phyloP scores from a whole-genome alignment of 2,888 invertebrate genomes.

The Drosophila subsilvestris region DNA sequence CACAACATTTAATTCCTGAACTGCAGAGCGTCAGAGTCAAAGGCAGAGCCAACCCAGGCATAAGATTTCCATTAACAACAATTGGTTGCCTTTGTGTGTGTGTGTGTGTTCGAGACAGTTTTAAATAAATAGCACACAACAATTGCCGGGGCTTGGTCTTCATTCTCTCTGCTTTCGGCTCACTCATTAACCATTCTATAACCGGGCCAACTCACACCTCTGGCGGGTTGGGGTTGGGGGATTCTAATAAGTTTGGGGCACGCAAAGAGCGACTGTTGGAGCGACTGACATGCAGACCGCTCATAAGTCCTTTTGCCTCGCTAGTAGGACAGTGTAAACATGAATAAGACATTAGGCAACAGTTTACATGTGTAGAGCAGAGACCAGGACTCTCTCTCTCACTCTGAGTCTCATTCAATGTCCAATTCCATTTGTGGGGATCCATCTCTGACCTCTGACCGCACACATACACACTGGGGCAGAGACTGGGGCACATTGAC shows the following conservation, averaged over 20 bases:
- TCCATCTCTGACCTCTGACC: slow-evolving; percentile 29
- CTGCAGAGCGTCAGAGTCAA: too few relatives aligned
- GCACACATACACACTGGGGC: slow-evolving; percentile 11
- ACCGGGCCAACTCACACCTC: slow-evolving; percentile 9
- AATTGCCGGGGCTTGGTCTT: slow-evolving; percentile 44
- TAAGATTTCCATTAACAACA: slow-evolving; percentile 35
- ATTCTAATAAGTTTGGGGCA: slow-evolving; percentile 70
- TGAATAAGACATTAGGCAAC: slow-evolving; percentile 72
- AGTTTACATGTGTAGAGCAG: slow-evolving; percentile 69
- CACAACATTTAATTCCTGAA: slow-evolving; percentile 4
- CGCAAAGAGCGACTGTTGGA: slow-evolving; percentile 52
- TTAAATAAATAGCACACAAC: slow-evolving; percentile 45
- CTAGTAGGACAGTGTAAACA: slow-evolving; percentile 66
- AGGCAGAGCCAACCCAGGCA: slow-evolving; percentile 1
- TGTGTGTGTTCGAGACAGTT: slow-evolving; percentile 14
- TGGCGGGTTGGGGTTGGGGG: neutral
- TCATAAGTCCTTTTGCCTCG: slow-evolving; percentile 38
- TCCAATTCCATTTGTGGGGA: slow-evolving; percentile 39
- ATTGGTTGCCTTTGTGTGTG: slow-evolving; percentile 6
- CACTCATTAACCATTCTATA: slow-evolving; percentile 29
- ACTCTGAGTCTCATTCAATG: slow-evolving; percentile 20
- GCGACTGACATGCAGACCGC: slow-evolving; percentile 49
- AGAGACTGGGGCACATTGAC: neutral
- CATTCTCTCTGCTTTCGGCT: neutral
- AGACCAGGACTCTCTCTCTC: neutral